phyloP scores from a whole-genome alignment of 2,113 vertebrate species.

The Cololabis saira region DNA sequence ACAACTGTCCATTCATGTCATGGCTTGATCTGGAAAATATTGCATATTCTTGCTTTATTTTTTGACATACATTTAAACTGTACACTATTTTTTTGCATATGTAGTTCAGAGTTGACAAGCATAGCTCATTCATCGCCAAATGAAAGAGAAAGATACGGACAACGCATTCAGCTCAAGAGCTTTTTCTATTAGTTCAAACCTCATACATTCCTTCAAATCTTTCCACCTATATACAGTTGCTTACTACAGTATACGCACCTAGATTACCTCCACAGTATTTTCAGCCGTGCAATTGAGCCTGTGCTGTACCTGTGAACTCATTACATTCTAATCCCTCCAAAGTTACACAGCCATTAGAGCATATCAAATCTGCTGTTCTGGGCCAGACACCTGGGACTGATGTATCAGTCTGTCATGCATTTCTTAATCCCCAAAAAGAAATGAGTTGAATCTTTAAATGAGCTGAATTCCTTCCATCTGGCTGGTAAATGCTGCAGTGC shows the following conservation, averaged over 20 bases:
- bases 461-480: slow-evolving; percentile 41
- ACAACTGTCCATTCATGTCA: slow-evolving; percentile 26
- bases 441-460: slow-evolving; percentile 52
- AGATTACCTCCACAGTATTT: slow-evolving; percentile 52
- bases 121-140: slow-evolving; percentile 45
- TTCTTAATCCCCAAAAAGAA: slow-evolving; percentile 64
- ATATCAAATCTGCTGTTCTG: slow-evolving; percentile 60
- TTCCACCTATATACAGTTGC: slow-evolving; percentile 70
- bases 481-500: slow-evolving; percentile 35
- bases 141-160: slow-evolving; percentile 18
- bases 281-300: slow-evolving; percentile 50
- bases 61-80: slow-evolving; percentile 40
- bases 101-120: slow-evolving; percentile 31
- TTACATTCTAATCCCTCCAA: slow-evolving; percentile 70
- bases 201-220: slow-evolving; percentile 55
- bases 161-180: slow-evolving; percentile 49
- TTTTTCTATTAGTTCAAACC: slow-evolving; percentile 42
- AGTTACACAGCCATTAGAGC: slow-evolving; percentile 64
- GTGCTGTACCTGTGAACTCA: slow-evolving; percentile 62
- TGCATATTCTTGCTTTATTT: slow-evolving; percentile 42
- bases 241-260: slow-evolving; percentile 66
- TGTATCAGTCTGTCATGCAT: slow-evolving; percentile 71
- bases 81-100: slow-evolving; percentile 26
- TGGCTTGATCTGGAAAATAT: slow-evolving; percentile 18
- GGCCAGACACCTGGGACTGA: slow-evolving; percentile 55